A percentile compares a stretch with the other conserved stretches of the same genome.
Evolutionary conservation across 2,888 invertebrate genomes (phyloP).

Genomic region (Ormyrus labotus): DNA sequence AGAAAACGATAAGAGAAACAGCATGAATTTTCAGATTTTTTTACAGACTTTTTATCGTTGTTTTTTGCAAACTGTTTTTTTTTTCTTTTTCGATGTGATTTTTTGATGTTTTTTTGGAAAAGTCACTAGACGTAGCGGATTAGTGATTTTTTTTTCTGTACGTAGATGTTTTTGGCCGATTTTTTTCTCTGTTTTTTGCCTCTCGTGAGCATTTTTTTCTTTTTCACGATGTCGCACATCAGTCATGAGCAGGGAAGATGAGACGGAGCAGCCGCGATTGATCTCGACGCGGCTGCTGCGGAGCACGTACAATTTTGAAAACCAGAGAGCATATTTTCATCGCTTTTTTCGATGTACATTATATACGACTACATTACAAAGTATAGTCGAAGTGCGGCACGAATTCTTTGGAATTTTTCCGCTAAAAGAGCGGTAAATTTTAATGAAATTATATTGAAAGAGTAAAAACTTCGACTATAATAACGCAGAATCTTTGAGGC

Average conservation of each 20-base stretch:
- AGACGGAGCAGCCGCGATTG: neutral
- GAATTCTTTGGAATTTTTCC: neutral
- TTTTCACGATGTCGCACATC: constrained; percentile 2
- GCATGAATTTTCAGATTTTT: constrained; percentile 35
- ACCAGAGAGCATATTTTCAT: constrained; percentile 9
- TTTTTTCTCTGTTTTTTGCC: constrained; percentile 37
- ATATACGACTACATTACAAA: constrained; percentile 19
- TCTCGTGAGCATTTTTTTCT: constrained; percentile 18
- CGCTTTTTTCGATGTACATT: constrained; percentile 26
- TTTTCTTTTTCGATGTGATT: constrained; percentile 11
- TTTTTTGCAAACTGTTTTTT: constrained; percentile 26
- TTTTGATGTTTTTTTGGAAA: neutral
- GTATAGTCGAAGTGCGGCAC: constrained; percentile 25
- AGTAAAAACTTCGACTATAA: constrained; percentile 37
- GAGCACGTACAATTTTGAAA: neutral
- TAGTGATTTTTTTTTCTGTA: neutral
- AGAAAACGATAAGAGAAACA: constrained; percentile 30
- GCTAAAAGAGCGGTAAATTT: too few species aligned
- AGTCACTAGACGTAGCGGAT: too few species aligned
- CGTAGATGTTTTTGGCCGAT: constrained; percentile 15
- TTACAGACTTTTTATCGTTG: neutral
- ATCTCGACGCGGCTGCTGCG: neutral
- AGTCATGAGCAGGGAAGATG: neutral
- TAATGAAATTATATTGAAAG: too few species aligned
- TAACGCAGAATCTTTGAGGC: neutral